Base-by-base conservation (phyloP, 2,113 vertebrate genomes). In the Jacana jacana region DNA sequence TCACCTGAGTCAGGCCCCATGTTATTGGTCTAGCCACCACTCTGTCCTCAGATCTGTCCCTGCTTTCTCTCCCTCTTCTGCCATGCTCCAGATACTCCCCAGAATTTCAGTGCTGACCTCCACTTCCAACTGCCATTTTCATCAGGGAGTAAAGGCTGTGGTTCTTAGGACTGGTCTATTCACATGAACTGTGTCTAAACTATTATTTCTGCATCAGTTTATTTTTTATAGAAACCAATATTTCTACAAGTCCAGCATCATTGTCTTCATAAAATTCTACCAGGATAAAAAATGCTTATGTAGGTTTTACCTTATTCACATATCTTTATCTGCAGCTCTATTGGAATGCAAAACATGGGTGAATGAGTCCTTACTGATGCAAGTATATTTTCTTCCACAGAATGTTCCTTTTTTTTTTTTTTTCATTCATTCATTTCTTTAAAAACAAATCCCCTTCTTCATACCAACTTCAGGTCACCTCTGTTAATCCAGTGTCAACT, bases 401-500 rank as follows among this genome's bases (percentile, higher is more conserved):
- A 77, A 86, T 73, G 81, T 46, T 86, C 65, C 61, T 79, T 89
- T 87, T 48, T 86, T 69, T 72, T 30, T 39, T 46, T 83, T 42
- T 18, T 64, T 90, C 66, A 82, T 94, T 92, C 79, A 52, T 87
- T 89, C 19, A 86, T 95, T 96, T 94, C 52, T 97, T 97, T 70
- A 11, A 95, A 96, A 96, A 98, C 98, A 96, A 91, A 87, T 95
- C 5, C 2, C 5, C 5, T 81, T 86, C 89, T 91, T 86, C 77
- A 82, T 89, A 91, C 52, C 87, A 97, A 51, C 72, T 97, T 96
- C 88, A 97, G 95, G 94, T 96, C 95, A 97, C 82, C 91, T 88
- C 68, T 95, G 92, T 97, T 98, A 98, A 98, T 97, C 93, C 95
- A 95, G 88, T 97, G 96, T 97, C 97, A 97, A 95, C 75, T 97